Percentiles rank a stretch among this genome's conserved stretches.
Evolutionary conservation across 2,888 invertebrate species (phyloP).

Genomic region (Caenorhabditis japonica): DNA sequence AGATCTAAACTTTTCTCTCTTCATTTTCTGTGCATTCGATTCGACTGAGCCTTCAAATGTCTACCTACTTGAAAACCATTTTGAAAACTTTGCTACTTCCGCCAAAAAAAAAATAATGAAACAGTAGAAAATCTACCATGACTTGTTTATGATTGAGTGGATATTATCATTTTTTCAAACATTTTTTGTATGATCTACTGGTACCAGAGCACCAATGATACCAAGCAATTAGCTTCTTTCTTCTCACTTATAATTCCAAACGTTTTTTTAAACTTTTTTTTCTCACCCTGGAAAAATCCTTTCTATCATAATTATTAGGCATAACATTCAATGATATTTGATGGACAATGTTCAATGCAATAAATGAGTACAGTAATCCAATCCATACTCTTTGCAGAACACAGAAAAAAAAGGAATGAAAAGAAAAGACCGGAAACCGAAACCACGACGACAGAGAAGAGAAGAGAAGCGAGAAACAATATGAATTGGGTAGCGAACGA

Average conservation of each 20-base stretch:
- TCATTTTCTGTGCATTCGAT: background rate
- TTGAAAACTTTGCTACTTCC: background rate
- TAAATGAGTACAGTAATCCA: conserved; percentile 1
- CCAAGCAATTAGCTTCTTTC: conserved; percentile 2
- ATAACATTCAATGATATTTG: conserved; percentile 30
- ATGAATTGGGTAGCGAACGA: conserved; percentile 15
- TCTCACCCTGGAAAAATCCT: background rate
- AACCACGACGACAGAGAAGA: background rate
- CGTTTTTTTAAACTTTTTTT: background rate
- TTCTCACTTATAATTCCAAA: background rate
- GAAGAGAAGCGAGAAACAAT: background rate
- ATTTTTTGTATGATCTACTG: conserved; percentile 33
- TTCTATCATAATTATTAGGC: conserved; percentile 46
- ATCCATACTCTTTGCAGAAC: conserved; percentile 10
- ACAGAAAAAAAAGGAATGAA: background rate
- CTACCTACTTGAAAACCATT: background rate
- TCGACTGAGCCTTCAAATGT: background rate
- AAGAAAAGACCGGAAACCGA: conserved; percentile 13
- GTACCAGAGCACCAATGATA: conserved; percentile 29
- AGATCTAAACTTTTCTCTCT: conserved; percentile 15
- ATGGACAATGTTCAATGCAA: conserved; percentile 13
- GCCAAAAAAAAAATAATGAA: background rate
- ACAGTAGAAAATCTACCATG: conserved; percentile 8
- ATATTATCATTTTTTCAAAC: background rate
- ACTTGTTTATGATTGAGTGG: conserved; percentile 6